These are phyloP conservation scores for Cavia porcellus DNA, from an alignment of 2,113 vertebrate species.

Conservation along the genomic window DNA sequence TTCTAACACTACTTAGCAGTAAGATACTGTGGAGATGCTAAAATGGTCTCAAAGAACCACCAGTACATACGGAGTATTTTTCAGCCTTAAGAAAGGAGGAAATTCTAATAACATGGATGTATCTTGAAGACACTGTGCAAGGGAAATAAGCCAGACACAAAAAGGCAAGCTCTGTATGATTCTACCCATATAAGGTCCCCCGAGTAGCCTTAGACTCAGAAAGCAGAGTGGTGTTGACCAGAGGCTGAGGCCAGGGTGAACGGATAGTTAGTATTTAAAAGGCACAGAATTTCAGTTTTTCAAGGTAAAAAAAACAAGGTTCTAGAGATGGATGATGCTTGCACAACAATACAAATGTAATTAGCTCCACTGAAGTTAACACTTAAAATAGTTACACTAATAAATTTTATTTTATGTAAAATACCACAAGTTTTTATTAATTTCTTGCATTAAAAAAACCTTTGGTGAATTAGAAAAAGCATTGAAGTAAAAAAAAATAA, in stretches of 20 bases:
- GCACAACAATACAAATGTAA: not conserved
- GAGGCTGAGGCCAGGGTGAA: not conserved
- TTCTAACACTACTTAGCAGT: not conserved
- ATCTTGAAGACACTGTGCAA: not conserved
- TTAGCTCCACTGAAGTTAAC: not conserved
- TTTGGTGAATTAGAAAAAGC: not conserved
- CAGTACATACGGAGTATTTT: not conserved
- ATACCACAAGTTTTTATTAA: not conserved
- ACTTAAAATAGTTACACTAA: not conserved
- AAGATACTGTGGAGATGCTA: not conserved
- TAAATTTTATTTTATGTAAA: not conserved
- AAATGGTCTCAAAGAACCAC: not conserved
- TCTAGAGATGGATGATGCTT: not conserved
- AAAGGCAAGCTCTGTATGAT: not conserved
- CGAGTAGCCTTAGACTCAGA: not conserved
- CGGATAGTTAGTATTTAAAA: not conserved
- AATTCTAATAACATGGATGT: not conserved
- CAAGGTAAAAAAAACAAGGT: not conserved
- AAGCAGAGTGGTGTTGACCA: not conserved
- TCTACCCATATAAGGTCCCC: not conserved
- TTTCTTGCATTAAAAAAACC: not conserved
- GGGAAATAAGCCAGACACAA: not conserved
- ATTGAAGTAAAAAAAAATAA: not conserved
- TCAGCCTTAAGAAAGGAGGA: not conserved
- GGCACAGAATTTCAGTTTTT: not conserved